These are phyloP conservation scores for Diarsia dahlii DNA, from an alignment of 2,888 invertebrate species.

Conservation along the genomic window DNA sequence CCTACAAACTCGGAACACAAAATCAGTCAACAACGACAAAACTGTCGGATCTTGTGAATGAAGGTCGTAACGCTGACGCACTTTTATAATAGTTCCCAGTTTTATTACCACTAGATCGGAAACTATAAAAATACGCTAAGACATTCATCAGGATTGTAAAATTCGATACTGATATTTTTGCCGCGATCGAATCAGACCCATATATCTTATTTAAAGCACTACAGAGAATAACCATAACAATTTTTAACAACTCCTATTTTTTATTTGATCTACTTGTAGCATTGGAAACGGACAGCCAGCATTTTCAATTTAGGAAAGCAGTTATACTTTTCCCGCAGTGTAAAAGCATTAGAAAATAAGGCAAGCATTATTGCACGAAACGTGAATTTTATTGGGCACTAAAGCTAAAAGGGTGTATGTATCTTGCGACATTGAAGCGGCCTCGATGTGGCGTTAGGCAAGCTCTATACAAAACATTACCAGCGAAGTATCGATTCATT, in stretches of 20 bases:
- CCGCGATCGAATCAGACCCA: slow-evolving; percentile 42
- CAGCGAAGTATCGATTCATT: slow-evolving; percentile 34
- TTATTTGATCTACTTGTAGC: slow-evolving; percentile 24
- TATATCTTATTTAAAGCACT: slow-evolving; percentile 57
- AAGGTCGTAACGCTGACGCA: slow-evolving; percentile 81
- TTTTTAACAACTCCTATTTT: slow-evolving; percentile 42
- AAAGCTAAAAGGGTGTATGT: slow-evolving; percentile 87
- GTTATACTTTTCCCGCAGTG: slow-evolving; percentile 35
- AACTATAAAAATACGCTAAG: slow-evolving; percentile 82
- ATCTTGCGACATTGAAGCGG: slow-evolving; percentile 82
- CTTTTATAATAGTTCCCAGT: slow-evolving; percentile 76
- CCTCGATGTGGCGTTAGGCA: slow-evolving; percentile 75
- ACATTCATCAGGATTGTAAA: slow-evolving; percentile 74
- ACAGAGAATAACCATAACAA: slow-evolving; percentile 31
- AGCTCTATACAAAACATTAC: slow-evolving; percentile 63
- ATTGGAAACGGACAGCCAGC: slow-evolving; percentile 16
- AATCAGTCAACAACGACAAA: slow-evolving; percentile 49
- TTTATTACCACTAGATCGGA: slow-evolving; percentile 82
- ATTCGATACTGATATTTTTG: slow-evolving; percentile 66
- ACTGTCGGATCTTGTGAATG: slow-evolving; percentile 57
- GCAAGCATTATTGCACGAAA: slow-evolving; percentile 79
- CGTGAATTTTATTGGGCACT: slow-evolving; percentile 83
- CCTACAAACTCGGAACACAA: slow-evolving; percentile 40
- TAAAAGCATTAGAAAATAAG: slow-evolving; percentile 77
- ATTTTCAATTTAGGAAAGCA: slow-evolving; percentile 38